Percentiles rank a stretch among this genome's conserved stretches.
These are phyloP conservation scores for Mesoclemmys tuberculata DNA, from an alignment of 2,113 vertebrate species.

Conservation along the genomic window DNA sequence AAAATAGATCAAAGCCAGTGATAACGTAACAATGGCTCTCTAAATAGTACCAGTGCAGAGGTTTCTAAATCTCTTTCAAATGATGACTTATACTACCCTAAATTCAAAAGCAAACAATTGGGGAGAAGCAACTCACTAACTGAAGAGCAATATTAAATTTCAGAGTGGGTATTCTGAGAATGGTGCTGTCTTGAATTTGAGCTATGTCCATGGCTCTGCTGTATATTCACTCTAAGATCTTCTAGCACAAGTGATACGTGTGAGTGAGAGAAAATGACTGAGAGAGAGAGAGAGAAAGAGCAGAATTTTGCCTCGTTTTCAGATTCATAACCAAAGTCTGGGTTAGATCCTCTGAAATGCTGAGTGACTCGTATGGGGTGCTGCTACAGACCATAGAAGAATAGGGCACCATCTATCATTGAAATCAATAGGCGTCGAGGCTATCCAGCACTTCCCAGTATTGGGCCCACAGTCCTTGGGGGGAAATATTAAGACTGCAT, in stretches of 20 bases:
- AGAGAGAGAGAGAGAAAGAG: neutral
- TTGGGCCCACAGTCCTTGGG: neutral
- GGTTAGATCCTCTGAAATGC: neutral
- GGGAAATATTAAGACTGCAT: slow-evolving; percentile 32
- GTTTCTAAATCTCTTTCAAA: slow-evolving; percentile 75
- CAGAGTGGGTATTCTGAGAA: slow-evolving; percentile 61
- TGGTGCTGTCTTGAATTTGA: slow-evolving; percentile 67
- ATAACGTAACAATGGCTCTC: slow-evolving; percentile 73
- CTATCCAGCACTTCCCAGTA: neutral
- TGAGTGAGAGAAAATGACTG: neutral
- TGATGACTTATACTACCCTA: slow-evolving; percentile 73
- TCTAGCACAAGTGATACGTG: neutral
- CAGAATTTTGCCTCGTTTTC: neutral
- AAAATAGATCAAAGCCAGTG: slow-evolving; percentile 73
- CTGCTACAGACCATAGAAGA: neutral
- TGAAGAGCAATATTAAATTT: slow-evolving; percentile 65
- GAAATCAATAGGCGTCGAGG: neutral
- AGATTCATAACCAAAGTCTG: neutral
- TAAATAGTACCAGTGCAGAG: slow-evolving; percentile 71
- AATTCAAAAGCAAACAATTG: slow-evolving; percentile 74
- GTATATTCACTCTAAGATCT: neutral
- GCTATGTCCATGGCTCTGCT: slow-evolving; percentile 62
- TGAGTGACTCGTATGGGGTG: neutral
- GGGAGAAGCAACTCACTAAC: slow-evolving; percentile 67
- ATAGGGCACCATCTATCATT: neutral